phyloP scores from a whole-genome alignment of 2,888 invertebrate genomes.

The Saturnia pavonia region DNA sequence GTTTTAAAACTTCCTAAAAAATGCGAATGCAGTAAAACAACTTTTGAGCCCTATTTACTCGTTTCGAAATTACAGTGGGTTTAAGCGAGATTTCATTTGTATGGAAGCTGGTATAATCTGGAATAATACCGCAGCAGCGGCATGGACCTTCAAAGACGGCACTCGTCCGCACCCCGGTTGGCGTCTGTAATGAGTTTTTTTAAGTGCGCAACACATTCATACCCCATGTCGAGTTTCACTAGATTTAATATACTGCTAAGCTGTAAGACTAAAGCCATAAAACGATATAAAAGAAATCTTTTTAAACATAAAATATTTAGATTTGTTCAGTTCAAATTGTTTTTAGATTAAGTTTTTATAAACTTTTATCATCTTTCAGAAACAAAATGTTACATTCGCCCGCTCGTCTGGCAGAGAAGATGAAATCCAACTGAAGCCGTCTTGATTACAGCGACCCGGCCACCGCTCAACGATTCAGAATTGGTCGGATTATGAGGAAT shows the following conservation, averaged over 20 bases:
- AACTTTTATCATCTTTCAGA: slow-evolving; percentile 36
- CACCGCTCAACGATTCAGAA: slow-evolving; percentile 71
- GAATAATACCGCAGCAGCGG: slow-evolving; percentile 78
- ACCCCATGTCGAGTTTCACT: slow-evolving; percentile 61
- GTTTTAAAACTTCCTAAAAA: slow-evolving; percentile 64
- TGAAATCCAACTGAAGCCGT: slow-evolving; percentile 76
- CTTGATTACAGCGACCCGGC: slow-evolving; percentile 75
- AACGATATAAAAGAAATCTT: slow-evolving; percentile 21
- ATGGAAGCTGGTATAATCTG: slow-evolving; percentile 79
- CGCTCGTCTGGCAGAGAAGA: slow-evolving; percentile 61
- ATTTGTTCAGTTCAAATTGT: slow-evolving; percentile 21
- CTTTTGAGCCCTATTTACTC: slow-evolving; percentile 77
- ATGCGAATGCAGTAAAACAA: slow-evolving; percentile 74
- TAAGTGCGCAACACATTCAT: slow-evolving; percentile 77
- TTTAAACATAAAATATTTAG: slow-evolving; percentile 14
- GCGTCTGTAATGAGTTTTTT: slow-evolving; percentile 80
- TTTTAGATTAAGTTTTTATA: slow-evolving; percentile 26
- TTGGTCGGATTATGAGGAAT: slow-evolving; percentile 81
- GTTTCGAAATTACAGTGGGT: slow-evolving; percentile 79
- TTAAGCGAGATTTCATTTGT: slow-evolving; percentile 82
- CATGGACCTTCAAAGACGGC: slow-evolving; percentile 78
- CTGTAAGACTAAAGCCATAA: slow-evolving; percentile 45
- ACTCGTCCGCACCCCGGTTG: slow-evolving; percentile 74
- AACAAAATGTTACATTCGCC: slow-evolving; percentile 51
- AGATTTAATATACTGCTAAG: slow-evolving; percentile 63